These are phyloP conservation scores for Watsonalla binaria DNA, from an alignment of 2,888 invertebrate species.

Conservation along the genomic window DNA sequence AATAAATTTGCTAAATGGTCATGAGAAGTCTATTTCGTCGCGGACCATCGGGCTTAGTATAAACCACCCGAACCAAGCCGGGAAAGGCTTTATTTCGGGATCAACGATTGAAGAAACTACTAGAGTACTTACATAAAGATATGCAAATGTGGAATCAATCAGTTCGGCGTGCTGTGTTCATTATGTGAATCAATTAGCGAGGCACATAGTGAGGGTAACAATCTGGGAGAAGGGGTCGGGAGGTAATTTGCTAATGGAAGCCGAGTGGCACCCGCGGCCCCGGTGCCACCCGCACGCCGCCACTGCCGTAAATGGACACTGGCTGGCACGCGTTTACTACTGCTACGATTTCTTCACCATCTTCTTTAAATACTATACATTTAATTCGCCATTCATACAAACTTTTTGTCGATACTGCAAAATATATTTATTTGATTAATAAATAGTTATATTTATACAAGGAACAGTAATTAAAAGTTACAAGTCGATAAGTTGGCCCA, in stretches of 20 bases:
- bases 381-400: background rate
- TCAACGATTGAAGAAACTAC: too few relatives aligned
- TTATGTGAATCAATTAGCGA: slow-evolving; percentile 62
- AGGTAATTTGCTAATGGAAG: slow-evolving; percentile 74
- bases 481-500: too few relatives aligned
- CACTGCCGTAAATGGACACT: slow-evolving; percentile 60
- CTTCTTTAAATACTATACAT: background rate
- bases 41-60: too few relatives aligned
- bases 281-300: slow-evolving; percentile 17
- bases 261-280: slow-evolving; percentile 27
- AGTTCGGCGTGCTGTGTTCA: slow-evolving; percentile 17
- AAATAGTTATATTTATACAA: too few relatives aligned
- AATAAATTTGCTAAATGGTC: too few relatives aligned
- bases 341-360: slow-evolving; percentile 50
- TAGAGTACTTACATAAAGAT: background rate
- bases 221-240: slow-evolving; percentile 70
- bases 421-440: too few relatives aligned
- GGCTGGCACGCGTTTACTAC: slow-evolving; percentile 59
- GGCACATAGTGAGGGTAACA: slow-evolving; percentile 56
- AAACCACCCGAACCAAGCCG: too few relatives aligned
- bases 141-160: slow-evolving; percentile 1
- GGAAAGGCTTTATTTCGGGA: too few relatives aligned
- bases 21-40: too few relatives aligned
- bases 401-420: too few relatives aligned
- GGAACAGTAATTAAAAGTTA: too few relatives aligned